Percentiles rank a stretch among this genome's conserved stretches.
Conservation (phyloP, 2,113 vertebrate genomes). For the Alligator sinensis region DNA sequence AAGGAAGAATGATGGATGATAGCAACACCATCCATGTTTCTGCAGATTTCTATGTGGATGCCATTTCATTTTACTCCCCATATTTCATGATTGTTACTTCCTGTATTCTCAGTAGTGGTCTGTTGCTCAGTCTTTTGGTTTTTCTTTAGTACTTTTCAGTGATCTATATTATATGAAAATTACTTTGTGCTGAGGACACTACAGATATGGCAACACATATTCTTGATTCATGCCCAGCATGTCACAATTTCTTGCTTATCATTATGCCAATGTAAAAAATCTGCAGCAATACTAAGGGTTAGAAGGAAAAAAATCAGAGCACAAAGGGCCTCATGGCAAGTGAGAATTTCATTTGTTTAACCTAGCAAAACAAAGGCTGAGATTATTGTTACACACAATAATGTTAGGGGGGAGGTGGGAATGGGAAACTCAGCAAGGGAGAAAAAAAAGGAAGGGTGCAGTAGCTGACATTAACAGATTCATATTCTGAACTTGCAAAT, state of each 20-base stretch:
- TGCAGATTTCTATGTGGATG: neutral
- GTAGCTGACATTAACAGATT: neutral
- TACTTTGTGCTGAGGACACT: neutral
- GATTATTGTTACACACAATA: neutral
- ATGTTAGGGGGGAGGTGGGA: neutral
- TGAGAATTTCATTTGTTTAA: constrained; percentile 4
- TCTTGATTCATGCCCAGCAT: neutral
- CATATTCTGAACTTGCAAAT: neutral
- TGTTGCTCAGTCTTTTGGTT: neutral
- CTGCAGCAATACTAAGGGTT: neutral
- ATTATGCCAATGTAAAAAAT: neutral
- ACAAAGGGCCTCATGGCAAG: neutral
- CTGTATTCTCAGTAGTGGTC: neutral
- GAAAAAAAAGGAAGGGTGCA: neutral
- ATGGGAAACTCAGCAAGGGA: neutral
- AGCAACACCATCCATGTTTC: neutral
- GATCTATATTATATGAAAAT: neutral
- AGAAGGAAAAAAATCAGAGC: neutral
- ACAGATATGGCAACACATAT: neutral
- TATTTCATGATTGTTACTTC: neutral
- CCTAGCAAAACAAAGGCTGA: neutral
- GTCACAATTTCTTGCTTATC: neutral
- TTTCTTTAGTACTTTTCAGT: neutral
- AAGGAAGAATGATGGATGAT: neutral
- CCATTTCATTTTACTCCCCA: neutral